These are phyloP conservation scores for Helicolenus hilgendorfi DNA, from an alignment of 2,797 vertebrate genomes.

Conservation along the genomic window DNA sequence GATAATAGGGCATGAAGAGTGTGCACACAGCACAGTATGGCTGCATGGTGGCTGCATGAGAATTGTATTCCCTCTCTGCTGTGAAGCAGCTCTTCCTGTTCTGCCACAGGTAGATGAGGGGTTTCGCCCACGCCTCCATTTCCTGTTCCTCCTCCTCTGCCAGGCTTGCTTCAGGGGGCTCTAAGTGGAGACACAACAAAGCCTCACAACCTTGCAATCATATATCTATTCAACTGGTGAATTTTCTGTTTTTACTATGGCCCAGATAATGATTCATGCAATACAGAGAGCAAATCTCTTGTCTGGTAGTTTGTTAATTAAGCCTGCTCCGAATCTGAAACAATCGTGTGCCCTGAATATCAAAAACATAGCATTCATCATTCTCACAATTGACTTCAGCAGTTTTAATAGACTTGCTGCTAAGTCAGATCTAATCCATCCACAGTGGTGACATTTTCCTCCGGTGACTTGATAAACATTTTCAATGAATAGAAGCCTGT, in stretches of 20 bases:
- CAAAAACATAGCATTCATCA: constrained; percentile 22
- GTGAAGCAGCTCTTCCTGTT: constrained; percentile 90
- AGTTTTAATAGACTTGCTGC: constrained; percentile 9
- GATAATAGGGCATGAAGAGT: constrained; percentile 96
- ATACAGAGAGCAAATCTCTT: background rate
- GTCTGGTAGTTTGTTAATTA: constrained; percentile 40
- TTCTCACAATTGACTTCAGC: constrained; percentile 22
- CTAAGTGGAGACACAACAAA: constrained; percentile 79
- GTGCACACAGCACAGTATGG: constrained; percentile 96
- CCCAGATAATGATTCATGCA: constrained; percentile 8
- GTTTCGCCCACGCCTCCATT: constrained; percentile 95
- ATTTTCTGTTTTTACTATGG: background rate
- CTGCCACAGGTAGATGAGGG: constrained; percentile 96
- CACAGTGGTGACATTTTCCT: constrained; percentile 27
- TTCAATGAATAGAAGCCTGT: constrained; percentile 28
- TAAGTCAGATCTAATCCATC: constrained; percentile 49
- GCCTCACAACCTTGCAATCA: constrained; percentile 37
- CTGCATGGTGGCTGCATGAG: constrained; percentile 89
- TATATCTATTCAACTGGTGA: constrained; percentile 17
- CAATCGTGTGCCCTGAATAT: constrained; percentile 33
- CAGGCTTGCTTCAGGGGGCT: constrained; percentile 89
- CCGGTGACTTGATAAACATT: constrained; percentile 34
- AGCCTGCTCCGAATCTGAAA: constrained; percentile 34
- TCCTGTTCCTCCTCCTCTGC: constrained; percentile 90
- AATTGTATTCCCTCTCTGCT: constrained; percentile 95